A percentile compares a stretch with the other conserved stretches of the same genome.
Conservation (phyloP, 2,113 vertebrate species). For the Gymnobelideus leadbeateri region DNA sequence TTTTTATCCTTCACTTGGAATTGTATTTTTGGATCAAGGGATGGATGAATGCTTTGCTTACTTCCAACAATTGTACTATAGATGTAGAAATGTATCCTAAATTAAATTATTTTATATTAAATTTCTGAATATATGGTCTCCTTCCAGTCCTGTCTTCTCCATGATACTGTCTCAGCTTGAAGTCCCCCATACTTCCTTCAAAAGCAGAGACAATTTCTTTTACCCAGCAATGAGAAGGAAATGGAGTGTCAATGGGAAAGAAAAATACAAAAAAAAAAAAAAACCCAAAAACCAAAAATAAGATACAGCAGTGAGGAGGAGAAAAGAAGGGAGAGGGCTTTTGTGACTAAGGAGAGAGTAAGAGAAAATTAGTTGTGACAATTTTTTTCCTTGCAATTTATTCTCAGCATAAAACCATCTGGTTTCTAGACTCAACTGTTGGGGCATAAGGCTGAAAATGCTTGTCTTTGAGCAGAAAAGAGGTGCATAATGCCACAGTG, state of each 20-base stretch:
- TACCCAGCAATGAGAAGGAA: not conserved
- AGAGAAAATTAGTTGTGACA: not conserved
- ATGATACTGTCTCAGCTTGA: not conserved
- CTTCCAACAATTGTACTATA: not conserved
- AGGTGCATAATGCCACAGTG: not conserved
- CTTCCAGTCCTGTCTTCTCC: not conserved
- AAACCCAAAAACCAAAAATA: too few species aligned
- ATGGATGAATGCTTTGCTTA: not conserved
- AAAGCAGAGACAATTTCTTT: not conserved
- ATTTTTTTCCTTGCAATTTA: not conserved
- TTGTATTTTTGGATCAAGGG: not conserved
- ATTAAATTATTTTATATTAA: not conserved
- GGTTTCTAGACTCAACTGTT: not conserved
- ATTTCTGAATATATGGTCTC: not conserved
- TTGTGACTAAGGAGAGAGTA: not conserved
- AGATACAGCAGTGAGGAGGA: not conserved
- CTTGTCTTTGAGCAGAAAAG: not conserved
- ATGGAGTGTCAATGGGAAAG: not conserved
- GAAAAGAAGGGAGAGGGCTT: not conserved
- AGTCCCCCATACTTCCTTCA: not conserved
- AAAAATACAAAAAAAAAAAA: too few species aligned
- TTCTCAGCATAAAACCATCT: not conserved
- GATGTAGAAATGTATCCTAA: not conserved
- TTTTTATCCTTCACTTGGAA: not conserved
- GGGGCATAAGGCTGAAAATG: not conserved